Conservation (phyloP, 1,140 invertebrate species). For the Neomicropteryx cornuta region DNA sequence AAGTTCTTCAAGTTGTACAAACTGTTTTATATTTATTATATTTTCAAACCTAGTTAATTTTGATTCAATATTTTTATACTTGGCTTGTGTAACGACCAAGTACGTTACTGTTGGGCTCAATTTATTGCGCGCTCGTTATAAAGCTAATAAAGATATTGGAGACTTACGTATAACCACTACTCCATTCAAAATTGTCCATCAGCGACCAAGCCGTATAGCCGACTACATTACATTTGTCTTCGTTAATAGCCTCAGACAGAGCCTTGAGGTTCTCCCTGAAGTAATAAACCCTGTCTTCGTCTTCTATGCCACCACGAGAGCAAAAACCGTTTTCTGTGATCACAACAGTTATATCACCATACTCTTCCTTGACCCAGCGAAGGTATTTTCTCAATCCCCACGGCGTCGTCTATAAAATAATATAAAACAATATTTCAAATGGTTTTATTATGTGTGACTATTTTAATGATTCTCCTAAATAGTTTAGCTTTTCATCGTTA, state of each 20-base stretch:
- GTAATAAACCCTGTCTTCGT: conserved; percentile 35
- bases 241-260: conserved; percentile 42
- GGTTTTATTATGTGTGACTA: too few relatives aligned
- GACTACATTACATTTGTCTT: conserved; percentile 46
- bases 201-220: conserved; percentile 57
- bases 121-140: too few relatives aligned
- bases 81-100: too few relatives aligned
- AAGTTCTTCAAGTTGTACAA: too few relatives aligned
- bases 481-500: too few relatives aligned
- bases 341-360: conserved; percentile 45
- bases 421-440: too few relatives aligned
- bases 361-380: conserved; percentile 46
- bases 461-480: too few relatives aligned
- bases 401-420: conserved; percentile 36
- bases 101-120: too few relatives aligned
- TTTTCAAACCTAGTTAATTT: too few relatives aligned
- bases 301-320: conserved; percentile 35
- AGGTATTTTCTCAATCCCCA: conserved; percentile 50
- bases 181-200: conserved; percentile 67
- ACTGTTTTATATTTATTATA: too few relatives aligned
- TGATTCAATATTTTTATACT: too few relatives aligned
- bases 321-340: conserved; percentile 60
- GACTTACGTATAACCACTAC: conserved; percentile 41
- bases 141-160: conserved; percentile 7
- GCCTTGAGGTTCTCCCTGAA: conserved; percentile 47